These are phyloP conservation scores for Phainopepla nitens DNA, from an alignment of 2,113 vertebrate genomes.

Conservation along the genomic window DNA sequence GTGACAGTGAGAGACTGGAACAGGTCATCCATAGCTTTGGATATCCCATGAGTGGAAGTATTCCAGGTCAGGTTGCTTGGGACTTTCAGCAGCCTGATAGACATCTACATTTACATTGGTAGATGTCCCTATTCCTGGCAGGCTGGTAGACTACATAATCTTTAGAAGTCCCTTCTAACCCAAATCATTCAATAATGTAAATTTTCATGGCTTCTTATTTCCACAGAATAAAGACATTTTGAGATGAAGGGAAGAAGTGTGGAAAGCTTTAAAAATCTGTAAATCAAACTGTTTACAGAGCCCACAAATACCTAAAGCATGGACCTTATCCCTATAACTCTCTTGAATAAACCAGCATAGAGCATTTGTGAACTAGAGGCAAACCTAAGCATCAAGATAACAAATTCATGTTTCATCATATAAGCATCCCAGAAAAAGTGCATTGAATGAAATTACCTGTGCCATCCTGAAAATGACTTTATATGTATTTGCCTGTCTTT, in stretches of 20 bases:
- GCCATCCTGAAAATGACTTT: background rate
- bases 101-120: too few species aligned
- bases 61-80: background rate
- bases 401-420: background rate
- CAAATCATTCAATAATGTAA: background rate
- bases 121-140: background rate
- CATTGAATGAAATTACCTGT: background rate
- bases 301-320: background rate
- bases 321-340: background rate
- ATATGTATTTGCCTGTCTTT: background rate
- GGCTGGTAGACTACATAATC: background rate
- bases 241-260: background rate
- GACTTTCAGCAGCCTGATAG: background rate
- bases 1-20: background rate
- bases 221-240: background rate
- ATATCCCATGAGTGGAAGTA: background rate
- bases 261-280: background rate
- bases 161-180: background rate
- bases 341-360: background rate
- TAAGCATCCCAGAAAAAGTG: background rate
- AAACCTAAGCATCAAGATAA: background rate
- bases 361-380: background rate
- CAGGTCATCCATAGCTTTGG: background rate
- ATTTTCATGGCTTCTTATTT: background rate
- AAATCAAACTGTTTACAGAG: background rate